Evolutionary conservation across 2,888 invertebrate genomes (phyloP), one percentile per base, ranked within the genome.

Genomic region (Cephus rjabovi): DNA sequence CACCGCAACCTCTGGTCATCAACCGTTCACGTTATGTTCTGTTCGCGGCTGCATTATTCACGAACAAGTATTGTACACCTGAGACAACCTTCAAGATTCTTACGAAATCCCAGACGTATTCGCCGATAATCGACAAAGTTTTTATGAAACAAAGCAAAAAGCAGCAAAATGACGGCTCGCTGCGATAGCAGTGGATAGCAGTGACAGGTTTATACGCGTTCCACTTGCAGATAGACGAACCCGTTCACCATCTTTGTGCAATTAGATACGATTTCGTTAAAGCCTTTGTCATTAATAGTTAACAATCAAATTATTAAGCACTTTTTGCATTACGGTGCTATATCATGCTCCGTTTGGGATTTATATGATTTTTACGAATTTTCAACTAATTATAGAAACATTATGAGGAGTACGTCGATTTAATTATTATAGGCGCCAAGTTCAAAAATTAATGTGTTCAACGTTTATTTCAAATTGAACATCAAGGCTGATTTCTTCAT

Each of bases 101-200:
- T 56, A 56, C 23, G 56, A 56, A 56, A 56, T 23, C 56, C 23
- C 56, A 56, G 56, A 56, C 56, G 23, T 56, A 56, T 56, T 56
- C 56, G 56, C 9, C 12, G 75, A 75, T 74, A 69, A 30, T 71
- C 23, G 71, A 40, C n/a, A 68, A 33, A 73, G 74, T 75, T 76
- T 71, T 75, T 73, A 37, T 76, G 76, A 75, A 79, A 77, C 73
- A 76, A 34, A 23, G 3, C 12, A 71, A 71, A 70, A 12, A 23
- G 15, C 23, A 31, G 2, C 31, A 34, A 71, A 33, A 71, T 31
- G 30, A 71, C 12, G 30, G 31, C 31, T 30, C 12, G 12, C 31
- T 23, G 12, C 12, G 71, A 31, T 31, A 71, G 31, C 12, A 71
- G 31, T 71, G 71, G 12, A 71, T 71, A 71, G 31, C 4, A 71